phyloP scores from a whole-genome alignment of 2,797 vertebrate species.

The Dicrostonyx torquatus region DNA sequence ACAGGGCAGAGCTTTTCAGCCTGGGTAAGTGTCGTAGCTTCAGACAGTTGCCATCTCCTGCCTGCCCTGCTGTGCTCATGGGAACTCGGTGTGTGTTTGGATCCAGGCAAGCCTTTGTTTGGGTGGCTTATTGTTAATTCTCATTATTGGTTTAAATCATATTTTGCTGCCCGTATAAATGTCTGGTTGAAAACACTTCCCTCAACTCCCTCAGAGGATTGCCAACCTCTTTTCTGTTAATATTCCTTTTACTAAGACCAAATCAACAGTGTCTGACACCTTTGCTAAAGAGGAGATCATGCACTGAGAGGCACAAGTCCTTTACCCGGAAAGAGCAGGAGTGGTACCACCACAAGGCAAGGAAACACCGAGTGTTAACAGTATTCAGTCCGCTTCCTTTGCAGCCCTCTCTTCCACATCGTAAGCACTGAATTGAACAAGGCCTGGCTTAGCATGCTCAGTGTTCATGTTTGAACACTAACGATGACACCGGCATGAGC shows the following conservation, averaged over 20 bases:
- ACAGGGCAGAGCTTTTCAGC: neutral
- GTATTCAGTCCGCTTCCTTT: neutral
- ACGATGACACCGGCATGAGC: neutral
- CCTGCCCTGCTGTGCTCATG: neutral
- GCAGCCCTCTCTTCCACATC: neutral
- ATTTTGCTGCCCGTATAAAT: neutral
- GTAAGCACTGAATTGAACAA: neutral
- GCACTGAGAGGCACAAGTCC: neutral
- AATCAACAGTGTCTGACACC: neutral
- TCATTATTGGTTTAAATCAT: constrained; percentile 39
- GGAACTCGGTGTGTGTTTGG: neutral
- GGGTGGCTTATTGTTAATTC: neutral
- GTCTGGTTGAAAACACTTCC: constrained; percentile 43
- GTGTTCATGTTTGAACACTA: neutral
- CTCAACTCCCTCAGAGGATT: constrained; percentile 34
- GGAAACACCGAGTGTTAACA: neutral
- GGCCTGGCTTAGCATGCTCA: neutral
- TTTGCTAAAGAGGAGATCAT: neutral
- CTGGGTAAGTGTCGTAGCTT: neutral
- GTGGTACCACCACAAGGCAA: neutral
- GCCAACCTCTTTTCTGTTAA: constrained; percentile 15
- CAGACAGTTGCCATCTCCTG: neutral
- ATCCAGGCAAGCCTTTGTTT: neutral
- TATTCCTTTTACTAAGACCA: neutral
- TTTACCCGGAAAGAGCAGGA: neutral